These are phyloP conservation scores for Apamea crenata DNA, from an alignment of 2,888 invertebrate genomes.

Conservation along the genomic window DNA sequence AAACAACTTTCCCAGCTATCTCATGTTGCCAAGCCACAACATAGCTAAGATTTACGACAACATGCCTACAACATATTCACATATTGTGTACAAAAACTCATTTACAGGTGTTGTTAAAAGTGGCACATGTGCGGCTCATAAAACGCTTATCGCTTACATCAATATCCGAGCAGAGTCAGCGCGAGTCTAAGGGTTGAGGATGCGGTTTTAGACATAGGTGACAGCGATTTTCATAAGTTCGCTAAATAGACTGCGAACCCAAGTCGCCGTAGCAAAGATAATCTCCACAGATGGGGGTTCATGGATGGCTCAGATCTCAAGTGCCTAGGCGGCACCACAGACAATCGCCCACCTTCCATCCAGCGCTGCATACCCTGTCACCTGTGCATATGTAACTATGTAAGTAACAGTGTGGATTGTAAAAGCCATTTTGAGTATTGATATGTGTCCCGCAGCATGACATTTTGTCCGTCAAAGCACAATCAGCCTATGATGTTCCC, in stretches of 20 bases:
- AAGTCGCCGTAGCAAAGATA: neutral
- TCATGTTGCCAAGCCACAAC: neutral
- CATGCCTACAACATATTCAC: conserved; percentile 37
- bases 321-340: too few relatives aligned
- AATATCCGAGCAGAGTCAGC: conserved; percentile 71
- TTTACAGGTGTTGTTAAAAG: conserved; percentile 66
- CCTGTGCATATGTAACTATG: too few relatives aligned
- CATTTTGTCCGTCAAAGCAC: too few relatives aligned
- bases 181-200: conserved; percentile 35
- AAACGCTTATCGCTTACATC: conserved; percentile 77
- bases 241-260: neutral
- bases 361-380: too few relatives aligned
- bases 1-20: conserved; percentile 17
- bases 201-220: conserved; percentile 15
- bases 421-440: too few relatives aligned
- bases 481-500: too few relatives aligned
- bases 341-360: too few relatives aligned
- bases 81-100: conserved; percentile 60
- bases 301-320: too few relatives aligned
- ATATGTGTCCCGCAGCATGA: too few relatives aligned
- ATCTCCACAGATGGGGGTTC: too few relatives aligned
- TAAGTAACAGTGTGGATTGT: too few relatives aligned
- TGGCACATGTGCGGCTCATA: conserved; percentile 69
- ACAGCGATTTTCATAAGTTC: neutral
- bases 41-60: conserved; percentile 38